Percentiles rank a stretch among this genome's conserved stretches.
These are phyloP conservation scores for Pyrocoelia pectoralis DNA, from an alignment of 2,888 invertebrate species.

Conservation along the genomic window DNA sequence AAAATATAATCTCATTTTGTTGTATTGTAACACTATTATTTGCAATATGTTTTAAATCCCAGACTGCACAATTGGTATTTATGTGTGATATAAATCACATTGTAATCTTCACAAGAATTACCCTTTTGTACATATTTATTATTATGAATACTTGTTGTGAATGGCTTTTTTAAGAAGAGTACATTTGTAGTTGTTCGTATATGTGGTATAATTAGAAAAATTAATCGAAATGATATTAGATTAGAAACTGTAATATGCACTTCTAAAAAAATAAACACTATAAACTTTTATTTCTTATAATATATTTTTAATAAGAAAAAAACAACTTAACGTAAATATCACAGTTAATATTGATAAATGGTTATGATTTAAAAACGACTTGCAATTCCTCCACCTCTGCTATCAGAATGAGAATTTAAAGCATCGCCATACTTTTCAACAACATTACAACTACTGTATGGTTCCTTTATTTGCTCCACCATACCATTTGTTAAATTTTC, in stretches of 20 bases:
- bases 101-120: not conserved
- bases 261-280: constrained; percentile 13
- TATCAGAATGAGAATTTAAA: constrained; percentile 75
- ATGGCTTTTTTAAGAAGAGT: not conserved
- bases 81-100: not conserved
- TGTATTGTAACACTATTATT: not conserved
- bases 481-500: constrained; percentile 42
- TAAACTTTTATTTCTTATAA: constrained; percentile 14
- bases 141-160: constrained; percentile 3
- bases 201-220: not conserved
- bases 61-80: constrained; percentile 4
- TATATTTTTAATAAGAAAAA: constrained; percentile 1
- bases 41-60: not conserved
- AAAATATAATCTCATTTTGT: constrained; percentile 10
- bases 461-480: constrained; percentile 53
- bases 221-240: constrained; percentile 7
- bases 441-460: constrained; percentile 71
- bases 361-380: constrained; percentile 64
- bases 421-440: constrained; percentile 71
- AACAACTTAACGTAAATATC: not conserved
- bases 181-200: constrained; percentile 10
- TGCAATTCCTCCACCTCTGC: constrained; percentile 74
- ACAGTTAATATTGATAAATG: not conserved
- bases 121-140: not conserved
- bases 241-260: constrained; percentile 17